A percentile compares a stretch with the other conserved stretches of the same genome.
Evolutionary conservation across 2,888 invertebrate genomes (phyloP).

Genomic region (Drosophila colorata): DNA sequence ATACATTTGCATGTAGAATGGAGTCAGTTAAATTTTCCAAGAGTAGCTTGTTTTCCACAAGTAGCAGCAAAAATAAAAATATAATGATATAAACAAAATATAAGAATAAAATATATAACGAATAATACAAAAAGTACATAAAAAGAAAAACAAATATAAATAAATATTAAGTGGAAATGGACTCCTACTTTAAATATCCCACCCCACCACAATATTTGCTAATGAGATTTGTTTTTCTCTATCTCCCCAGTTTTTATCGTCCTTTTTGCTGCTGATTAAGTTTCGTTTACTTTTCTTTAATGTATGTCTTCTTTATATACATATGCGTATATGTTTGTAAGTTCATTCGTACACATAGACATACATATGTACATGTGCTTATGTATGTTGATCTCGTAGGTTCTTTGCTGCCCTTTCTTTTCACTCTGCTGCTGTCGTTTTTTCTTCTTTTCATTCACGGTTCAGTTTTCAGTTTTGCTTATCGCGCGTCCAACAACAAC

Average conservation of each 20-base stretch:
- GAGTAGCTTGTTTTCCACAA: too few relatives aligned
- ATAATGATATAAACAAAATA: too few relatives aligned
- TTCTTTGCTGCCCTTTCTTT: constrained; percentile 26
- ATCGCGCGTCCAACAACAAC: constrained; percentile 52
- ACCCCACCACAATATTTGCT: neutral
- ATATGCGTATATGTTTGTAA: neutral
- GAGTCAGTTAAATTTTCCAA: too few relatives aligned
- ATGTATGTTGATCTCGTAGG: constrained; percentile 30
- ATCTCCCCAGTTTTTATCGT: constrained; percentile 28
- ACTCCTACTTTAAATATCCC: too few relatives aligned
- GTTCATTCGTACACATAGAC: neutral
- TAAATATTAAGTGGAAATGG: too few relatives aligned
- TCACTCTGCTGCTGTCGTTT: constrained; percentile 1
- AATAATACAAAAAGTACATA: too few relatives aligned
- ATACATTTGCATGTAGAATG: too few relatives aligned
- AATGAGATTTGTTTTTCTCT: constrained; percentile 11
- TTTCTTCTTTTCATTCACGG: constrained; percentile 24
- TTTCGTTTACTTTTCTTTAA: constrained; percentile 13
- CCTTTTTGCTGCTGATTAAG: constrained; percentile 27
- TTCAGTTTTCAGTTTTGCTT: constrained; percentile 56
- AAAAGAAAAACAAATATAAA: too few relatives aligned
- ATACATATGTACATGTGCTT: neutral
- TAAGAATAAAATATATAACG: too few relatives aligned
- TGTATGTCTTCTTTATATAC: neutral
- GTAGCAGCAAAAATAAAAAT: too few relatives aligned